Evolutionary conservation across 1,140 invertebrate genomes (phyloP).

Genomic region (Trachymyrmex cornetzi): DNA sequence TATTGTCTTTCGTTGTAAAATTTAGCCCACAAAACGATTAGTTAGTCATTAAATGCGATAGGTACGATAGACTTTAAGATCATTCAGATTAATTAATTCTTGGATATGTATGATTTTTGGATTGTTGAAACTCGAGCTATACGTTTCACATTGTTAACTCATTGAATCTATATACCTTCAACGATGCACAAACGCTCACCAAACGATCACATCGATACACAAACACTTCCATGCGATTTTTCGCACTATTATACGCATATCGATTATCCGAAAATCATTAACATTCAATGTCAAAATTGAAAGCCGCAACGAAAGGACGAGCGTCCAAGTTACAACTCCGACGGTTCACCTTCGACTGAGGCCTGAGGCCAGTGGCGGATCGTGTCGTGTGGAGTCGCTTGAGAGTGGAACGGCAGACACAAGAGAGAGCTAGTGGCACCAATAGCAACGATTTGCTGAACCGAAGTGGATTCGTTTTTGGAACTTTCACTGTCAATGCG

Average conservation of each 20-base stretch:
- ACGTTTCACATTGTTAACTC: background rate
- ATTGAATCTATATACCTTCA: background rate
- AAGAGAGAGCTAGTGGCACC: constrained; percentile 61
- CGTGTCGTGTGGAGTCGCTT: constrained; percentile 24
- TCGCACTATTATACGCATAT: background rate
- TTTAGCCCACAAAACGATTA: background rate
- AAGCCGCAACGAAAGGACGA: background rate
- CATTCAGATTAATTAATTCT: background rate
- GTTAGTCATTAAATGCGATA: background rate
- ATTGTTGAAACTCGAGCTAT: background rate
- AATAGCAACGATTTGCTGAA: constrained; percentile 12
- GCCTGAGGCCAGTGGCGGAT: constrained; percentile 36
- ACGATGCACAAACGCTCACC: background rate
- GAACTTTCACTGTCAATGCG: constrained; percentile 82
- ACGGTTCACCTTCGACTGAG: constrained; percentile 80
- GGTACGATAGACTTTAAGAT: background rate
- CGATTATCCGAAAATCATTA: constrained; percentile 31
- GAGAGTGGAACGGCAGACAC: constrained; percentile 57
- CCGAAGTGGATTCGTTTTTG: constrained; percentile 23
- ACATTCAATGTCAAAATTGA: background rate
- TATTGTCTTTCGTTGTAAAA: constrained; percentile 2
- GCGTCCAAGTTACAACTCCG: constrained; percentile 54
- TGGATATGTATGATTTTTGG: background rate
- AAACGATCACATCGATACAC: background rate
- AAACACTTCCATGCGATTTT: background rate